A percentile compares a stretch with the other conserved stretches of the same genome.
These are phyloP conservation scores for Sthenelais limicola DNA, from an alignment of 2,888 invertebrate species.

Conservation along the genomic window DNA sequence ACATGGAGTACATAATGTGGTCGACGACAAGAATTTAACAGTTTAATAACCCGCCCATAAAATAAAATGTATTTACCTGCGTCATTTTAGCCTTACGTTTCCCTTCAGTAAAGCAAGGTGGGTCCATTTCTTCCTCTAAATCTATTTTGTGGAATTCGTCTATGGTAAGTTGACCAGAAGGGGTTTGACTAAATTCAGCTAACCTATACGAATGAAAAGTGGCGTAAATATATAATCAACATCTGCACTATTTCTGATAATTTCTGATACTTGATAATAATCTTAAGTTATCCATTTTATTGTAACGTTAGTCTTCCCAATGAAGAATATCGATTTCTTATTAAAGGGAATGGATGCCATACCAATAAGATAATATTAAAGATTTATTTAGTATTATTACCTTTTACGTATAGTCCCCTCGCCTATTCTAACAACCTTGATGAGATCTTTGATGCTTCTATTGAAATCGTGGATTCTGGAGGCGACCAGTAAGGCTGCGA, in stretches of 20 bases:
- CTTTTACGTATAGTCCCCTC: slow-evolving; percentile 92
- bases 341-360: too few relatives aligned
- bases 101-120: slow-evolving; percentile 93
- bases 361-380: too few relatives aligned
- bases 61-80: slow-evolving; percentile 40
- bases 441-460: slow-evolving; percentile 88
- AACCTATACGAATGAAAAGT: slow-evolving; percentile 73
- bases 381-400: too few relatives aligned
- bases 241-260: not conserved
- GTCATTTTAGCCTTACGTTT: slow-evolving; percentile 84
- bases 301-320: too few relatives aligned
- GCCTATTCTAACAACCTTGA: slow-evolving; percentile 95
- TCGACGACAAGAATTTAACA: too few relatives aligned
- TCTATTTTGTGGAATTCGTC: slow-evolving; percentile 98
- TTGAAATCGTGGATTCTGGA: slow-evolving; percentile 93
- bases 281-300: too few relatives aligned
- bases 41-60: too few relatives aligned
- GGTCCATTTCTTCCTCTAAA: slow-evolving; percentile 95
- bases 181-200: slow-evolving; percentile 96
- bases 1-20: too few relatives aligned
- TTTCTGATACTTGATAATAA: too few relatives aligned
- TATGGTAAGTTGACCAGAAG: slow-evolving; percentile 92
- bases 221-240: not conserved
- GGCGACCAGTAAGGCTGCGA: slow-evolving; percentile 90
- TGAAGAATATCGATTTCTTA: too few relatives aligned